phyloP scores from a whole-genome alignment of 2,113 vertebrate species.

The Ranitomeya imitator region DNA sequence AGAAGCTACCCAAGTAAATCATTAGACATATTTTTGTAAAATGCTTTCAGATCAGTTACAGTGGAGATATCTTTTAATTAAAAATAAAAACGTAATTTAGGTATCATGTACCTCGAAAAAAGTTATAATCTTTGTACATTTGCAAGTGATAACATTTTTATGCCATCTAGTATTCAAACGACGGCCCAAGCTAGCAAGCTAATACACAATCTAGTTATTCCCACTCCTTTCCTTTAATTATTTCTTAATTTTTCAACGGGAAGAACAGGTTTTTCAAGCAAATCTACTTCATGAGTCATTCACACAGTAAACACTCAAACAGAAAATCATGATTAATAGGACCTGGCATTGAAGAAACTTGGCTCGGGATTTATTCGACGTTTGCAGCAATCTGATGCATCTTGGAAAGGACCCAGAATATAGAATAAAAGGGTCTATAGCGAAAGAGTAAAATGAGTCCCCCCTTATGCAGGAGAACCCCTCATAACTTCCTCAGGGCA shows the following conservation, averaged over 20 bases:
- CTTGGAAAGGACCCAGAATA: neutral
- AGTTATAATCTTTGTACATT: neutral
- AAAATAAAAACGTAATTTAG: no score
- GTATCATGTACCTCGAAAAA: no score
- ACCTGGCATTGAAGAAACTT: neutral
- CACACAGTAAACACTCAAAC: slow-evolving; percentile 11
- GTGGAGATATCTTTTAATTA: no score
- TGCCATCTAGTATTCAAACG: neutral
- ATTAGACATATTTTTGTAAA: no score
- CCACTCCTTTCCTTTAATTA: neutral
- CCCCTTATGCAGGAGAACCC: no score
- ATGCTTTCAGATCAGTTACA: no score
- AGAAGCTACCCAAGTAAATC: no score
- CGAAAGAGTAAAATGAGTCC: no score
- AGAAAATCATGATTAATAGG: slow-evolving; percentile 20
- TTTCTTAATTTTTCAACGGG: slow-evolving; percentile 1
- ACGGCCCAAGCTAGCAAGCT: no score
- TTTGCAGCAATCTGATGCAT: slow-evolving; percentile 7
- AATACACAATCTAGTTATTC: neutral
- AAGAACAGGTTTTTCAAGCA: slow-evolving; percentile 27
- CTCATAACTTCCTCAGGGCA: no score
- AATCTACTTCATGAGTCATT: slow-evolving; percentile 12
- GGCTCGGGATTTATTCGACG: neutral
- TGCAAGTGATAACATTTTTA: neutral
- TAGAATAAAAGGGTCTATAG: no score